phyloP scores from a whole-genome alignment of 2,888 invertebrate genomes.

The Sicus ferrugineus region DNA sequence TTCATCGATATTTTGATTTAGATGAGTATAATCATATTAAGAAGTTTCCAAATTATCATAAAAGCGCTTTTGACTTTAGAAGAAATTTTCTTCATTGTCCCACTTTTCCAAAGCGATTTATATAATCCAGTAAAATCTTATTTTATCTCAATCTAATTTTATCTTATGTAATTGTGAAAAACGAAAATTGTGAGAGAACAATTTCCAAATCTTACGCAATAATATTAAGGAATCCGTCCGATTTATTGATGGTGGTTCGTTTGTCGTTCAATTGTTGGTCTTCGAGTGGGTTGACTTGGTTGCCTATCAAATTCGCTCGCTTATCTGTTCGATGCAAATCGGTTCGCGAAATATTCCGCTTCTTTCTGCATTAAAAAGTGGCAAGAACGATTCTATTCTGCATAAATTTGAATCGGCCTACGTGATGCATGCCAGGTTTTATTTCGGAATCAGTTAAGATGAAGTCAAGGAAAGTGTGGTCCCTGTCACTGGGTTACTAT shows the following conservation, averaged over 20 bases:
- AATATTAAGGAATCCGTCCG: neutral
- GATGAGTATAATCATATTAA: no score
- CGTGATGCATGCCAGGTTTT: constrained; percentile 9
- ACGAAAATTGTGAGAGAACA: no score
- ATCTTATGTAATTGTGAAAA: no score
- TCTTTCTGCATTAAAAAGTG: neutral
- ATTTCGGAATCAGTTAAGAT: constrained; percentile 14
- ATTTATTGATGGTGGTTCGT: neutral
- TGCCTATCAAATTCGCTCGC: neutral
- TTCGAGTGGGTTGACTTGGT: neutral
- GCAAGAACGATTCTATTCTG: neutral
- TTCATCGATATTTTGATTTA: no score
- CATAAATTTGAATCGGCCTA: neutral
- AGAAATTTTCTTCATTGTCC: no score
- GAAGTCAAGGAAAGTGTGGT: neutral
- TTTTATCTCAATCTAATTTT: no score
- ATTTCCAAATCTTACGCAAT: no score
- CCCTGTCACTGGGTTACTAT: constrained; percentile 29
- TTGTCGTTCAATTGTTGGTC: neutral
- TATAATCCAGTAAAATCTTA: no score
- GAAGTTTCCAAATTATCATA: no score
- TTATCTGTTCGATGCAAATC: neutral
- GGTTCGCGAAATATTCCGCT: constrained; percentile 2
- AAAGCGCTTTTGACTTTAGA: no score
- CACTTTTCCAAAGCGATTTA: no score